A percentile compares a stretch with the other conserved stretches of the same genome.
These are phyloP conservation scores for Diprion similis DNA, from an alignment of 1,140 invertebrate species.

Conservation along the genomic window DNA sequence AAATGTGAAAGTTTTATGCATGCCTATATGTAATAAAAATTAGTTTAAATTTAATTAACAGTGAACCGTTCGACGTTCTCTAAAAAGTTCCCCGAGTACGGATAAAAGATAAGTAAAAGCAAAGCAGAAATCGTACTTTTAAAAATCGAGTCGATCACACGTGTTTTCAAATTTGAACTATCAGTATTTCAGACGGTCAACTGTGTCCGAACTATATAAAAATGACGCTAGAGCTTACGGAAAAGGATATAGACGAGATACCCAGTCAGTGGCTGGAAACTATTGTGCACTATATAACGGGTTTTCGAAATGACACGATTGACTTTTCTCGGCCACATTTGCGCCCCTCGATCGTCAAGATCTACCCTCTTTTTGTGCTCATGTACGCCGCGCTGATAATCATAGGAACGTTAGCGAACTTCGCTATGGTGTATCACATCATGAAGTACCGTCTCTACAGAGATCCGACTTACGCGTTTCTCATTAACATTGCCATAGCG, in stretches of 20 bases:
- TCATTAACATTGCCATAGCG: slow-evolving; percentile 73
- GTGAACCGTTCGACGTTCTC: no score
- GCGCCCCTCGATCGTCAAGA: slow-evolving; percentile 57
- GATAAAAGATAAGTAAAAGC: no score
- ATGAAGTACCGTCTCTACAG: slow-evolving; percentile 66
- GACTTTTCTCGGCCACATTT: slow-evolving; percentile 58
- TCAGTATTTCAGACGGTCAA: no score
- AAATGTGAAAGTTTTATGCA: no score
- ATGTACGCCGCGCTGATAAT: slow-evolving; percentile 68
- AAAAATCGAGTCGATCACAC: no score
- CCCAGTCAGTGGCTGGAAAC: slow-evolving; percentile 42
- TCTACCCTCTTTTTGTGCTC: slow-evolving; percentile 71
- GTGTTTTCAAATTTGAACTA: no score
- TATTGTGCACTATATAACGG: slow-evolving; percentile 40
- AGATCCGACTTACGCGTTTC: slow-evolving; percentile 71
- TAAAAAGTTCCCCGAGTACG: no score
- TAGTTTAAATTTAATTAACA: no score
- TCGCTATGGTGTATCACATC: slow-evolving; percentile 68
- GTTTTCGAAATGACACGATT: slow-evolving; percentile 45
- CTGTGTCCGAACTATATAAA: neutral
- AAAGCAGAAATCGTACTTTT: no score
- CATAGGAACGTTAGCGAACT: slow-evolving; percentile 66
- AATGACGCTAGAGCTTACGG: slow-evolving; percentile 17
- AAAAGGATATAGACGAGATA: slow-evolving; percentile 27
- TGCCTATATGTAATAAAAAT: no score